Percentiles rank a stretch among this genome's conserved stretches.
Conservation (phyloP, 2,888 invertebrate genomes). For the Tachina lurida region DNA sequence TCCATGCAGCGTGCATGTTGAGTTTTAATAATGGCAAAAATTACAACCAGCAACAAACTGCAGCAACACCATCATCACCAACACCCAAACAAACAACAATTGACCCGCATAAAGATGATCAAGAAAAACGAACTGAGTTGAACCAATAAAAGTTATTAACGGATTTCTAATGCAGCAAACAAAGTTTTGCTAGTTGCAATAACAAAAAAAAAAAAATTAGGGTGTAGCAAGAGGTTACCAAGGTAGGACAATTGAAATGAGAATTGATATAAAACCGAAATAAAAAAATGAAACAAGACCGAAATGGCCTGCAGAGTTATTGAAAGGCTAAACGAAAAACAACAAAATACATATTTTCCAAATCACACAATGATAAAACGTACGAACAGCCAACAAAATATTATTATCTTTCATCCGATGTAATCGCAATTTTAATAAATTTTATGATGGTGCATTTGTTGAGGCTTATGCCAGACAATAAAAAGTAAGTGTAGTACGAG, state of each 20-base stretch:
- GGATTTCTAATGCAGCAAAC: slow-evolving; percentile 46
- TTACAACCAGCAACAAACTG: neutral
- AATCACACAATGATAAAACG: slow-evolving; percentile 62
- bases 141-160: slow-evolving; percentile 50
- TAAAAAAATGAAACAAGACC: slow-evolving; percentile 18
- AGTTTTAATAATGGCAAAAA: slow-evolving; percentile 29
- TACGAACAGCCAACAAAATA: slow-evolving; percentile 39
- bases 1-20: slow-evolving; percentile 54
- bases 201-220: slow-evolving; percentile 28
- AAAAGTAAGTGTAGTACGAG: neutral
- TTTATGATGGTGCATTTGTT: slow-evolving; percentile 71
- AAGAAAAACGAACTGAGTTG: slow-evolving; percentile 19
- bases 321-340: slow-evolving; percentile 44
- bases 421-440: slow-evolving; percentile 73
- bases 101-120: slow-evolving; percentile 68
- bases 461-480: slow-evolving; percentile 50
- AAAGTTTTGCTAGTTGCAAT: slow-evolving; percentile 13
- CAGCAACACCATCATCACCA: slow-evolving; percentile 36
- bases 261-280: slow-evolving; percentile 45
- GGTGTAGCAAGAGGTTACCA: slow-evolving; percentile 58
- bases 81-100: slow-evolving; percentile 57
- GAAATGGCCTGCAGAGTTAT: slow-evolving; percentile 68
- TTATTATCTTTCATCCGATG: slow-evolving; percentile 69
- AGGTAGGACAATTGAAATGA: slow-evolving; percentile 69
- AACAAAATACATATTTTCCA: slow-evolving; percentile 21